Evolutionary conservation across 1,140 invertebrate genomes (phyloP), one percentile per base, ranked within the genome.

Genomic region (Phenacoccus solenopsis): DNA sequence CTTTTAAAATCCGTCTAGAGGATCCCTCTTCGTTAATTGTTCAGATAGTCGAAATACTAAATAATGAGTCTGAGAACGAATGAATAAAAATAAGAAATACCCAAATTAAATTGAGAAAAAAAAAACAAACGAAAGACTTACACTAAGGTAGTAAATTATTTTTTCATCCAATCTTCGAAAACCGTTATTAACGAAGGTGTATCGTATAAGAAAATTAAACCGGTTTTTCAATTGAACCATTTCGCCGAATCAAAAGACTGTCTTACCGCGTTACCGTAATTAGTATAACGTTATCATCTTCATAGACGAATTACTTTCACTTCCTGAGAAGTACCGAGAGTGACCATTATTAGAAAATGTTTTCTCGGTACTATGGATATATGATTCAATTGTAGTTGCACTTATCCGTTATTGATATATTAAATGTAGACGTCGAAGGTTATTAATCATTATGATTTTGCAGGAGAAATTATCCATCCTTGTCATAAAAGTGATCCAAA

Each of bases 401-500:
- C n/a, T n/a, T n/a, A n/a, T n/a, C n/a, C n/a, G n/a, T n/a, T n/a
- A n/a, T n/a, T n/a, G n/a, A n/a, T n/a, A n/a, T n/a, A n/a, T n/a
- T n/a, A n/a, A n/a, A n/a, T n/a, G n/a, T n/a, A n/a, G n/a, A n/a
- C n/a, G n/a, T n/a, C n/a, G n/a, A n/a, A n/a, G n/a, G n/a, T n/a
- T n/a, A n/a, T n/a, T n/a, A n/a, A n/a, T n/a, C n/a, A n/a, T n/a
- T n/a, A n/a, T n/a, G n/a, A n/a, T n/a, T 16, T 73, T 74, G 21
- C 71, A 82, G 82, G 80, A 7, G 84, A 85, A 77, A 88, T 85
- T 74, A 73, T 89, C n/a, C 83, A 86, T 70, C 81, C 86, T 69
- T 91, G 90, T 75, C 84, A 85, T 0, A 84, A 80, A 74, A 78
- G 79, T 61, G 87, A 89, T 75, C 84, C 85, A 0, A 80, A 86